Evolutionary conservation across 64 coral and sea anemone species (phyloP), one percentile per base, ranked within the genome.

Genomic region (Montipora foliosa): DNA sequence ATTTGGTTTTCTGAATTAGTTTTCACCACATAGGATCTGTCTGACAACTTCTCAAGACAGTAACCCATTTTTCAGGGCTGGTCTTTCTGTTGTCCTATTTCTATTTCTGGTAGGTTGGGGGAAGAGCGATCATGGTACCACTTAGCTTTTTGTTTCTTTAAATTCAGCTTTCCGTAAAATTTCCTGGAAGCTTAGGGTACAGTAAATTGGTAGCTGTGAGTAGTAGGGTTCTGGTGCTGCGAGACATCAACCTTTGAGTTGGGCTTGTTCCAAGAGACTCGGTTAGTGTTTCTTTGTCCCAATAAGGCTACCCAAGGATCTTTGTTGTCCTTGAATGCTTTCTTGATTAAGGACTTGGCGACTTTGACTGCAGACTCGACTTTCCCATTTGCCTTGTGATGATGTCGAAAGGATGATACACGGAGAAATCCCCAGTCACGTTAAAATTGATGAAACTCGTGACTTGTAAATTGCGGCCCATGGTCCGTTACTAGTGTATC

Each of bases 21-120:
- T 5, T 53, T 51, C 78, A 94, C 87, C 69, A 89, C 13, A 89
- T 94, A 94, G 74, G 93, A 94, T 16, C 87, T 80, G 79, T 94
- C 87, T 13, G 93, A 94, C 15, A 94, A 70, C 81, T 94, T 89
- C 79, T 94, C 49, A 49, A 89, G 49, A 84, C 79, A 94, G 86
- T 64, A 83, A 61, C 87, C 93, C 52, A 19, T 89, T 57, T 81
- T 87, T 79, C 93, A 94, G 14, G 70, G 50, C 24, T 89, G 75
- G 53, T 71, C 84, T 47, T 87, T 84, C 82, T 75, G 87, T 75
- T 94, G 87, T 89, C 93, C 78, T 83, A 89, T 89, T 55, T 94
- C 77, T 61, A 94, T 22, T 29, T 89, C 92, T 59, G 87, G 92
- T 80, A 94, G 64, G 59, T 4, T 66, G 14, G 13, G 25, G 58